Base-by-base conservation (phyloP, 1,140 invertebrate species). In the Zaprionus nigranus region DNA sequence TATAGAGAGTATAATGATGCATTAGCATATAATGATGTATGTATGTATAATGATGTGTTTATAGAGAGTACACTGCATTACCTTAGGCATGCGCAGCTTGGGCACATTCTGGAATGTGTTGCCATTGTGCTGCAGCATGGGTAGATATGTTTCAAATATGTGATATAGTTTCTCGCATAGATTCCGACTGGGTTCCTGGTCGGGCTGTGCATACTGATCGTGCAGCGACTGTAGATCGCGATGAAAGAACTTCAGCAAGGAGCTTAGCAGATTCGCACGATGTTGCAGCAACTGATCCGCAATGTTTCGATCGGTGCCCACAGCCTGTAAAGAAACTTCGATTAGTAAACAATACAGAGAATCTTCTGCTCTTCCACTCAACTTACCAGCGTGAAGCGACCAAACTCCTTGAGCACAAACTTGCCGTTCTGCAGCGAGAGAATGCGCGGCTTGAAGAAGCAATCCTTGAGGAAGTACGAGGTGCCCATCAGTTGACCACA, bases 401-500 rank as follows among this genome's bases (percentile, higher is more conserved):
- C 96, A 83, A 97, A 96, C 91, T 96, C 95, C 81, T 95, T 95
- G 20, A 98, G 93, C 53, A 96, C 95, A 94, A 97, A 97, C 92
- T 97, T 97, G 60, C 97, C 97, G 93, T 96, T 97, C 90, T 97
- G 96, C 17, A 97, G 92, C 0, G 96, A 94, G 69, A 98, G 94
- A 26, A 97, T 94, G 49, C 94, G 94, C 0, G 97, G 96, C 62
- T 95, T 94, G 4, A 95, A 95, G 93, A 98, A 97, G 15, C 96
- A 94, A 3, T 95, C 94, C 66, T 95, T 95, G 69, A 97, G 93
- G 91, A 97, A 98, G 78, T 96, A 95, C 74, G 96, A 94, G 17
- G 97, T 95, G 26, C 97, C 96, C 94, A 98, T 97, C 24, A 98
- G 92, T 93, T 98, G 96, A 59, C 96, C 96, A 91, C 96, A 97